These are phyloP conservation scores for Callinectes sapidus DNA, from an alignment of 2,888 invertebrate species.

Conservation along the genomic window DNA sequence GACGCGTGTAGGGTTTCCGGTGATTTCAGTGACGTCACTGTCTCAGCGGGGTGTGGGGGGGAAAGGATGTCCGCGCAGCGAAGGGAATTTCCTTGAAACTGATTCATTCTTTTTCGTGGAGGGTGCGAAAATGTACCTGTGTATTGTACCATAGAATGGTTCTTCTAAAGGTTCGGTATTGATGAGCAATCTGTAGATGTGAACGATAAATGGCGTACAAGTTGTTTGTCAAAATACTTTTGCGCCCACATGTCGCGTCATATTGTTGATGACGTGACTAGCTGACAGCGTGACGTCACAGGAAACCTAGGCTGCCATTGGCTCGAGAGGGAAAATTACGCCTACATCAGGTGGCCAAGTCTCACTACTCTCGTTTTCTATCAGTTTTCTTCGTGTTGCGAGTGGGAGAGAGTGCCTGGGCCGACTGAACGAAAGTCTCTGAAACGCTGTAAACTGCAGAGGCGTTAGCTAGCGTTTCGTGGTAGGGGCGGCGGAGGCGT, in stretches of 20 bases:
- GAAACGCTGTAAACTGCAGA: slow-evolving; percentile 38
- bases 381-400: slow-evolving; percentile 51
- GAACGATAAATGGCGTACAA: neutral
- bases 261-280: slow-evolving; percentile 54
- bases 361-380: slow-evolving; percentile 43
- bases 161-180: neutral
- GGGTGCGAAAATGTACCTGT: neutral
- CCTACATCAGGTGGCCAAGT: slow-evolving; percentile 44
- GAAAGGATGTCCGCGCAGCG: slow-evolving; percentile 53
- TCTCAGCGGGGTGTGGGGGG: slow-evolving; percentile 19
- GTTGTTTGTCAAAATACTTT: neutral
- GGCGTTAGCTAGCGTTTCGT: slow-evolving; percentile 54
- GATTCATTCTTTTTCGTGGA: neutral
- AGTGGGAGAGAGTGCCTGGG: slow-evolving; percentile 16
- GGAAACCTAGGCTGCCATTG: slow-evolving; percentile 39
- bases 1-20: slow-evolving; percentile 41
- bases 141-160: neutral
- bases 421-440: slow-evolving; percentile 53
- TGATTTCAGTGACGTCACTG: slow-evolving; percentile 53
- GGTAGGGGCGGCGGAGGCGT: slow-evolving; percentile 51
- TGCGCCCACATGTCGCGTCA: slow-evolving; percentile 58
- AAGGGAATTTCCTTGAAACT: slow-evolving; percentile 45
- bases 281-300: slow-evolving; percentile 63
- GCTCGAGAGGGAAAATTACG: slow-evolving; percentile 50
- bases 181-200: neutral